Percentiles rank a stretch among this genome's conserved stretches.
phyloP scores from a whole-genome alignment of 2,888 invertebrate species.

The Myopa tessellatipennis region DNA sequence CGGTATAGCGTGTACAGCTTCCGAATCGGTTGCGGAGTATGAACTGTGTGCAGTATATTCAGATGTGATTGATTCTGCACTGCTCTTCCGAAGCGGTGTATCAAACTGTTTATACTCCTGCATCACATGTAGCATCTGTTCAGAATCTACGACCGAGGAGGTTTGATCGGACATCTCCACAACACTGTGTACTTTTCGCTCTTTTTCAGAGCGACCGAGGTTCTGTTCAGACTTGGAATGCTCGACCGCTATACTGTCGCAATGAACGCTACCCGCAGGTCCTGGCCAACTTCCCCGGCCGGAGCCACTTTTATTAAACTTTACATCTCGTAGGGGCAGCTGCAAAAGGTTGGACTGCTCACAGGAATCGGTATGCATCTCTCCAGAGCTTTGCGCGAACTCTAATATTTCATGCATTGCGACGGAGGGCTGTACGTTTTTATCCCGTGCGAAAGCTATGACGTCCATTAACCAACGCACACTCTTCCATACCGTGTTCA shows the following conservation, averaged over 20 bases:
- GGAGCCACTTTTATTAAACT: conserved; percentile 80
- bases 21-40: conserved; percentile 63
- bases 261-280: conserved; percentile 68
- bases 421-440: conserved; percentile 68
- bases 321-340: conserved; percentile 73
- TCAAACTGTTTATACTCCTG: conserved; percentile 56
- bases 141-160: conserved; percentile 37
- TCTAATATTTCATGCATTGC: conserved; percentile 65
- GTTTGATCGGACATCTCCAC: not conserved
- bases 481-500: conserved; percentile 92
- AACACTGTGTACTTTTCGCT: conserved; percentile 38
- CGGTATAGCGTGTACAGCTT: conserved; percentile 71
- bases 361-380: conserved; percentile 35
- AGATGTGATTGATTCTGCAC: conserved; percentile 71
- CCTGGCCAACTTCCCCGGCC: conserved; percentile 90
- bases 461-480: conserved; percentile 97
- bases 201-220: conserved; percentile 60
- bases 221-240: conserved; percentile 88
- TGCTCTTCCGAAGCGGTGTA: conserved; percentile 70
- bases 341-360: conserved; percentile 63
- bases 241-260: conserved; percentile 69
- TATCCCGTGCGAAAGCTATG: conserved; percentile 92
- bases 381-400: conserved; percentile 56
- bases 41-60: conserved; percentile 70
- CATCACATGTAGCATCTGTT: conserved; percentile 53